phyloP scores from a whole-genome alignment of 92 coral and sea anemone species.

The Porites lobata region DNA sequence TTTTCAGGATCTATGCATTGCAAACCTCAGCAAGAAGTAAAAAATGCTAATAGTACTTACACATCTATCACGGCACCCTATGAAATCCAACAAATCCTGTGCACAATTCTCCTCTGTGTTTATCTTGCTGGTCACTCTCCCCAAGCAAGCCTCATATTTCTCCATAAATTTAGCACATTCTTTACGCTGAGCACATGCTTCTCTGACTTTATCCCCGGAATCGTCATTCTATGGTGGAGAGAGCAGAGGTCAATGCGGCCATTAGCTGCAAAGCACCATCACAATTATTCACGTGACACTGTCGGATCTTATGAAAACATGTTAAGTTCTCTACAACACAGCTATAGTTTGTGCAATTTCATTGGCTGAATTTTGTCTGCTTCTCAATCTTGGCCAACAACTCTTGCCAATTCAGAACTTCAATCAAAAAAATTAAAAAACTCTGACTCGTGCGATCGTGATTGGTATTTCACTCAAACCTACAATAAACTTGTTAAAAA shows the following conservation, averaged over 20 bases:
- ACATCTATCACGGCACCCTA: constrained; percentile 95
- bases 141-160: constrained; percentile 68
- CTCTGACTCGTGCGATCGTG: too few relatives aligned
- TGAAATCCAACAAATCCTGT: constrained; percentile 95
- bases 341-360: not conserved
- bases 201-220: constrained; percentile 78
- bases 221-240: constrained; percentile 44
- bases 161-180: constrained; percentile 78
- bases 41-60: constrained; percentile 68
- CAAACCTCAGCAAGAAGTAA: too few relatives aligned
- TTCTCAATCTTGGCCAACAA: too few relatives aligned
- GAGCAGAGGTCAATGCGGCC: not conserved
- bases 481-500: too few relatives aligned
- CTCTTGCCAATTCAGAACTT: too few relatives aligned
- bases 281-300: too few relatives aligned
- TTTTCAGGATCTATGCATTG: too few relatives aligned
- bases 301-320: not conserved
- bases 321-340: not conserved
- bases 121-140: constrained; percentile 82
- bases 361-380: not conserved
- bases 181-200: constrained; percentile 75
- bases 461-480: too few relatives aligned
- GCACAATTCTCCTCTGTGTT: constrained; percentile 93
- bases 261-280: not conserved
- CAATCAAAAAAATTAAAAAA: too few relatives aligned